Conservation (phyloP, 2,888 invertebrate genomes). For the Muscina levida region DNA sequence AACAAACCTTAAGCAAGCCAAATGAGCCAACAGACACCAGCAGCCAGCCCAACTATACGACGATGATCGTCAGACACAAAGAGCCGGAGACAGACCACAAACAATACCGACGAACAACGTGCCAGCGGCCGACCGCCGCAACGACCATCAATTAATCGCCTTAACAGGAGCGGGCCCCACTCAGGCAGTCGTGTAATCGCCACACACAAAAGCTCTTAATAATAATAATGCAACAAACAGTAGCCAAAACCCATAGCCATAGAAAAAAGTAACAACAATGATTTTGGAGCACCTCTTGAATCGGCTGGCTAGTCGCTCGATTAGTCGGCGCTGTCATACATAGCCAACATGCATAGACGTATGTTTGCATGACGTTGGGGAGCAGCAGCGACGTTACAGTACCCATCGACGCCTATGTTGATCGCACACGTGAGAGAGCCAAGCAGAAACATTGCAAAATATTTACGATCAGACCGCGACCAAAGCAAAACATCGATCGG, state of each 20-base stretch:
- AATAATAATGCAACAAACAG: slow-evolving; percentile 35
- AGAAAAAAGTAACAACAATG: slow-evolving; percentile 30
- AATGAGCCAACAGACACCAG: background rate
- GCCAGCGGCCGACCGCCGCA: slow-evolving; percentile 23
- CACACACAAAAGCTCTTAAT: slow-evolving; percentile 31
- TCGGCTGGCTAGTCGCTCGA: too few relatives aligned
- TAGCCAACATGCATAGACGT: background rate
- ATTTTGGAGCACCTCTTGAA: slow-evolving; percentile 36
- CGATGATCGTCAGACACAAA: slow-evolving; percentile 6
- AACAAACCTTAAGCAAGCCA: background rate
- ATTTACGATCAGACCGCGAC: slow-evolving; percentile 3
- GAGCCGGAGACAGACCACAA: slow-evolving; percentile 6
- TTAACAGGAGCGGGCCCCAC: background rate
- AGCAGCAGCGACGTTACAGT: background rate
- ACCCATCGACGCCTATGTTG: background rate
- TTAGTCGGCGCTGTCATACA: background rate
- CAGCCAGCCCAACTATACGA: background rate
- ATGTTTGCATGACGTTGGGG: background rate
- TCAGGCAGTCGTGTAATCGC: slow-evolving; percentile 8
- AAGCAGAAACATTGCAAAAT: background rate
- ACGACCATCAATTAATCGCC: background rate
- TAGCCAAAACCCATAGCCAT: slow-evolving; percentile 28
- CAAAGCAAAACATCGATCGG: background rate
- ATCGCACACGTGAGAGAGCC: too few relatives aligned
- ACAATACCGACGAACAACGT: slow-evolving; percentile 35